phyloP scores from a whole-genome alignment of 1,140 invertebrate species.

The Bombus turneri region DNA sequence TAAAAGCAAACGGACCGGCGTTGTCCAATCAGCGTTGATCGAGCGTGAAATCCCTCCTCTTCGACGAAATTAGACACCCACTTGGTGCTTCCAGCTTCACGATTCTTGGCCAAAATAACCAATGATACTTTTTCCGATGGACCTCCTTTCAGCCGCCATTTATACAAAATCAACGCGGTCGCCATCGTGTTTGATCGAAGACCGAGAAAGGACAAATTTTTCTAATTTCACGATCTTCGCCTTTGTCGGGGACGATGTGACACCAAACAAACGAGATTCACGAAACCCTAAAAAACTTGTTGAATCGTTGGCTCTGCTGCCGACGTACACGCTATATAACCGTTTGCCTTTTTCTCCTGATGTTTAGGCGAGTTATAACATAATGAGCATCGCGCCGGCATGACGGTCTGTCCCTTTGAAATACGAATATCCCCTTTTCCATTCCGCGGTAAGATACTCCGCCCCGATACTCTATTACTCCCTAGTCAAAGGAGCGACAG shows the following conservation, averaged over 20 bases:
- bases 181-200: background rate
- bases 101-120: conserved; percentile 25
- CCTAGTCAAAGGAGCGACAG: conserved; percentile 56
- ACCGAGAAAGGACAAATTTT: background rate
- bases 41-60: conserved; percentile 63
- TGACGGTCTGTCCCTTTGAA: conserved; percentile 66
- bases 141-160: background rate
- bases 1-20: conserved; percentile 49
- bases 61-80: conserved; percentile 62
- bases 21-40: conserved; percentile 61
- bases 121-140: conserved; percentile 50
- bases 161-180: too few relatives aligned
- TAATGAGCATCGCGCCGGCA: conserved; percentile 64
- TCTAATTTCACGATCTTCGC: background rate
- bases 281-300: conserved; percentile 13
- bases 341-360: conserved; percentile 20
- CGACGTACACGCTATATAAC: conserved; percentile 7
- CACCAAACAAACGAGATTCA: background rate
- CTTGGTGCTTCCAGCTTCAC: conserved; percentile 43
- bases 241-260: background rate
- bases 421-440: conserved; percentile 63
- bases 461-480: conserved; percentile 67
- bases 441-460: conserved; percentile 57
- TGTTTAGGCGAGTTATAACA: conserved; percentile 49
- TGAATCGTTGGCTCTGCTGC: background rate